Evolutionary conservation across 2,888 invertebrate species (phyloP), one percentile per base, ranked within the genome.

Genomic region (Dasypolia templi): DNA sequence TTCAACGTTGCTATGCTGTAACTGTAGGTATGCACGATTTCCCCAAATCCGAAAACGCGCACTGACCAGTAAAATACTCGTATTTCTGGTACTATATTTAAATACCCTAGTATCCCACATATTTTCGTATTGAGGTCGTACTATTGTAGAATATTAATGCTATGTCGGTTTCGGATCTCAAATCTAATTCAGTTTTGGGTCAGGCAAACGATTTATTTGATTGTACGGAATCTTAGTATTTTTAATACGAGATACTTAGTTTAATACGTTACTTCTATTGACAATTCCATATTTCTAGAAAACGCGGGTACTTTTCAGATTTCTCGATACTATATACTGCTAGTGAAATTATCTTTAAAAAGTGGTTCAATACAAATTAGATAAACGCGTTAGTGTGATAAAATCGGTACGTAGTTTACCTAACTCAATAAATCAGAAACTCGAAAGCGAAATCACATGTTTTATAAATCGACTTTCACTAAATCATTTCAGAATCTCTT

Each of bases 101-200:
- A 19, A 19, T 32, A 19, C 19, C 29, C 11, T 44, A 55, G 35
- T 62, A 71, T 29, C 26, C 29, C 35, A 61, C 39, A 71, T 73
- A 39, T 22, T 62, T 39, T 55, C 39, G 9, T 42, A 39, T 26
- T 35, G 44, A 53, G 73, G 72, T n/a, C n/a, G 61, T 29, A 46
- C 55, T 55, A 55, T 35, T 26, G 14, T 22, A 55, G 71, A 73
- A 53, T 73, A 73, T 55, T 55, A 70, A 71, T 55, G 9, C 4
- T 14, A 1, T 55, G 44, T 26, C 17, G 26, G 3, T 35, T 71
- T 44, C 17, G 17, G 35, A 56, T 7, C 67, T 42, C 9, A n/a
- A 42, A 39, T 51, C 17, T 7, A n/a, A 29, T 29, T 42, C 17
- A 29, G 11, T n/a, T 35, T 14, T 51, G 29, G 49, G 29, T 49